phyloP scores from a whole-genome alignment of 2,888 invertebrate species.

The Lobophora halterata region DNA sequence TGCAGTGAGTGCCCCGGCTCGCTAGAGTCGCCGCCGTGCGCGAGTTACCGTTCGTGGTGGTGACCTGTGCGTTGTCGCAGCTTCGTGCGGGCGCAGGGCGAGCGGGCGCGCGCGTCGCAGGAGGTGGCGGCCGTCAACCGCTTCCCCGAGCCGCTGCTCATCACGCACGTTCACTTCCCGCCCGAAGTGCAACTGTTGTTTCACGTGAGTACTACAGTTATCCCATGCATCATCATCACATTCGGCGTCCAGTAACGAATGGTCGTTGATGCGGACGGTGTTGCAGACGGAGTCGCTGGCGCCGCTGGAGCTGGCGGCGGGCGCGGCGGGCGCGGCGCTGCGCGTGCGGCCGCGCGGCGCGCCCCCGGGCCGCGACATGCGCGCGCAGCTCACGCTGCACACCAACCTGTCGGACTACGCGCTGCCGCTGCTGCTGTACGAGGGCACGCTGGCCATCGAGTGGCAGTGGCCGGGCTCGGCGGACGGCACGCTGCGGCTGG shows the following conservation, averaged over 20 bases:
- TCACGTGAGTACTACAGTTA: slow-evolving; percentile 44
- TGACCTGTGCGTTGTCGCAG: slow-evolving; percentile 33
- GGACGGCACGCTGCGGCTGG: slow-evolving; percentile 78
- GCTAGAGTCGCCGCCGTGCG: too few species aligned
- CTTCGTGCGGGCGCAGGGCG: slow-evolving; percentile 45
- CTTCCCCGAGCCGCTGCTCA: slow-evolving; percentile 46
- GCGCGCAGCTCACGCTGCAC: slow-evolving; percentile 51
- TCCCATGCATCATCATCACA: too few species aligned
- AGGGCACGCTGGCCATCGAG: slow-evolving; percentile 60
- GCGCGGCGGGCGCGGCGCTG: slow-evolving; percentile 28
- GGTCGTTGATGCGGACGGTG: background rate
- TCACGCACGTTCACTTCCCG: slow-evolving; percentile 41
- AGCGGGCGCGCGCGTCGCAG: slow-evolving; percentile 34
- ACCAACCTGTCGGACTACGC: slow-evolving; percentile 73
- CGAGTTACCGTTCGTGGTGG: background rate
- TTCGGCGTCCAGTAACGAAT: too few species aligned
- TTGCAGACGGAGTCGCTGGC: slow-evolving; percentile 37
- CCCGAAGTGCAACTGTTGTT: slow-evolving; percentile 42
- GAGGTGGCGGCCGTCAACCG: slow-evolving; percentile 54
- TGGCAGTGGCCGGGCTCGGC: slow-evolving; percentile 57
- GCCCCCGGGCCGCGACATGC: slow-evolving; percentile 20
- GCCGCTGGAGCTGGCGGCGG: slow-evolving; percentile 37
- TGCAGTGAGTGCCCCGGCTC: slow-evolving; percentile 48
- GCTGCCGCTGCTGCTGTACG: slow-evolving; percentile 70
- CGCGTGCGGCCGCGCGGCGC: slow-evolving; percentile 26